Base-by-base conservation (phyloP, 2,888 invertebrate species). In the Pheosia tremula region DNA sequence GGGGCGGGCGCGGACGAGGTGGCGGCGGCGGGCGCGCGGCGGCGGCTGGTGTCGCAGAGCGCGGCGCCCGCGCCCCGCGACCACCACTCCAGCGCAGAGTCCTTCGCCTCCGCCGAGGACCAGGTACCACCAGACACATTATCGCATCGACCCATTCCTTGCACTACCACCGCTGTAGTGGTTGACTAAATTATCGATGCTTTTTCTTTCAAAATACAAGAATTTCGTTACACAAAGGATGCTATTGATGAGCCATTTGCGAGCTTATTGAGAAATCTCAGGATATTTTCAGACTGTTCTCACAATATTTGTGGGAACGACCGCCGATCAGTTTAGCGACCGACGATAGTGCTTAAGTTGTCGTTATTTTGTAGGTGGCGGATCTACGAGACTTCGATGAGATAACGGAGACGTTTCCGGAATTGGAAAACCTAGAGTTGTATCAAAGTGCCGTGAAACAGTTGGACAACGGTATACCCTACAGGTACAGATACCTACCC, bases 91-190 rank as follows among this genome's bases (percentile, higher is more conserved):
- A 98, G 98, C 13, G 97, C 97, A 0, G 99, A 99, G 86, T 98
- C 98, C 67, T 99, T 99, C 90, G 98, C 98, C 58, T 99, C 99
- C 2, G 99, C 99, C 0, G 96, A 98, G 81, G 99, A 99, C 86
- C 96, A 97, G 92, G 97, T 96, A 78, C 39, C 9, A 10, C 1
- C 43, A 43, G 8, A 9, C 43, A 43, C 43, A 2, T n/a, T n/a
- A n/a, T n/a, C n/a, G n/a, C n/a, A n/a, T 24, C 24, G 2, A 0
- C 24, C 24, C 24, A 24, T 24, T 24, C 24, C 24, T 24, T 24
- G 24, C 24, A 24, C 24, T 24, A 24, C 24, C 24, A 24, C 24
- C 24, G 24, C 24, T 0, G 24, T 24, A 24, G 24, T 24, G 2
- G 2, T 24, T 24, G 1, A 2, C 0, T 24, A 24, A 24, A 24